Evolutionary conservation across 35 echinoderm and acorn worm species (phyloP).

Genomic region (Eucidaris tribuloides): DNA sequence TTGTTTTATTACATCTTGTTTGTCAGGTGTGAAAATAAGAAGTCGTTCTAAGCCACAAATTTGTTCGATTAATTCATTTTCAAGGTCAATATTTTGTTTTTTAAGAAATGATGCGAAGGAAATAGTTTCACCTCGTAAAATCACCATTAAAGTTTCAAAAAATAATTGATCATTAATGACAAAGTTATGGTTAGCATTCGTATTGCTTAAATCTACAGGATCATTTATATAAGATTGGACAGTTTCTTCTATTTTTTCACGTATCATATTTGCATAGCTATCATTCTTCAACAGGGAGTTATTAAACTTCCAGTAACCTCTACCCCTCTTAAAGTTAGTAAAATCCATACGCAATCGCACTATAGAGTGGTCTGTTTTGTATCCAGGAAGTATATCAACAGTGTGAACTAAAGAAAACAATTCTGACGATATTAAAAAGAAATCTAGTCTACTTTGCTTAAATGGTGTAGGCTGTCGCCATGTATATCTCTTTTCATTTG

Average conservation of each 20-base stretch:
- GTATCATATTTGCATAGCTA: neutral
- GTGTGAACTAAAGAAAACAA: neutral
- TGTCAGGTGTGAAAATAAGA: neutral
- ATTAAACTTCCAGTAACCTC: constrained; percentile 29
- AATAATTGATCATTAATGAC: neutral
- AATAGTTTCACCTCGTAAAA: neutral
- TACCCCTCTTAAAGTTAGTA: neutral
- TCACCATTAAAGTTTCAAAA: neutral
- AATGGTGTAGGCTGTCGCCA: neutral
- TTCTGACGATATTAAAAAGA: constrained; percentile 12
- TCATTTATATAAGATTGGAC: neutral
- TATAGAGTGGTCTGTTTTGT: neutral
- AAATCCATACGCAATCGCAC: neutral
- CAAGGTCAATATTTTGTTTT: neutral
- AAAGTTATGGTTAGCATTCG: neutral
- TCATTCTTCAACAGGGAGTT: constrained; percentile 4
- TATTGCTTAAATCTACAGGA: neutral
- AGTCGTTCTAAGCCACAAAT: neutral
- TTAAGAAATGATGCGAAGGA: neutral
- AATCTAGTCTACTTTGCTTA: neutral
- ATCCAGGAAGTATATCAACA: constrained; percentile 6
- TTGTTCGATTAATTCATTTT: neutral
- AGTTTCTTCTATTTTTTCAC: neutral
- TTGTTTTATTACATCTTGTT: neutral
- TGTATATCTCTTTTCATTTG: neutral